Percentiles rank a stretch among this genome's conserved stretches.
These are phyloP conservation scores for Myrmophylax atrothorax DNA, from an alignment of 2,113 vertebrate species.

Conservation along the genomic window DNA sequence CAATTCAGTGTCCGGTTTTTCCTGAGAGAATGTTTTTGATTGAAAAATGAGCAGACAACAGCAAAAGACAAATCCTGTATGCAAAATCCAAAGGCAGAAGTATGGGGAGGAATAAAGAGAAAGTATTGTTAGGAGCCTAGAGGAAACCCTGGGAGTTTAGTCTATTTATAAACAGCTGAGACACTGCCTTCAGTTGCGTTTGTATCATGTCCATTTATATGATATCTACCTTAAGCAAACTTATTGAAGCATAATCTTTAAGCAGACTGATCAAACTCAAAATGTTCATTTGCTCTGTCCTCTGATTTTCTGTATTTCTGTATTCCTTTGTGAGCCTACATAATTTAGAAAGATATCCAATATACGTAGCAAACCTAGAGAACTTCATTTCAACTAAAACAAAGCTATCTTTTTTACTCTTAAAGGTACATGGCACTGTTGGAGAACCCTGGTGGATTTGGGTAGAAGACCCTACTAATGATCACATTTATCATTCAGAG, in stretches of 20 bases:
- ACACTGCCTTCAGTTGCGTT: not conserved
- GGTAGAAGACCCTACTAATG: slow-evolving; percentile 97
- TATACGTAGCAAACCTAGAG: not conserved
- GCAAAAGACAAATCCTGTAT: not conserved
- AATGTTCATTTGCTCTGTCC: not conserved
- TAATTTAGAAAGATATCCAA: not conserved
- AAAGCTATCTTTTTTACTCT: not conserved
- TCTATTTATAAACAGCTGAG: not conserved
- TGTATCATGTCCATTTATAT: not conserved
- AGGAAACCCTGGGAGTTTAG: not conserved
- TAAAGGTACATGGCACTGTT: slow-evolving; percentile 92
- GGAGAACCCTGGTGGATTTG: slow-evolving; percentile 99
- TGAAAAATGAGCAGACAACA: not conserved
- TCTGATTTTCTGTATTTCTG: not conserved
- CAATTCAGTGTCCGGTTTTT: not conserved
- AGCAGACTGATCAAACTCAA: not conserved
- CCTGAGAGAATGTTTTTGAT: not conserved
- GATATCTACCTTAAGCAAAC: not conserved
- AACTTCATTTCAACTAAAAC: not conserved
- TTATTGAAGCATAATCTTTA: not conserved
- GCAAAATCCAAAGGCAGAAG: not conserved
- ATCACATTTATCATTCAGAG: slow-evolving; percentile 99
- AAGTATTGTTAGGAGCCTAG: not conserved
- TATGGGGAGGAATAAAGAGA: not conserved
- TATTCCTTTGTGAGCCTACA: not conserved